phyloP scores from a whole-genome alignment of 2,797 vertebrate species.

The Ctenopoma kingsleyae region DNA sequence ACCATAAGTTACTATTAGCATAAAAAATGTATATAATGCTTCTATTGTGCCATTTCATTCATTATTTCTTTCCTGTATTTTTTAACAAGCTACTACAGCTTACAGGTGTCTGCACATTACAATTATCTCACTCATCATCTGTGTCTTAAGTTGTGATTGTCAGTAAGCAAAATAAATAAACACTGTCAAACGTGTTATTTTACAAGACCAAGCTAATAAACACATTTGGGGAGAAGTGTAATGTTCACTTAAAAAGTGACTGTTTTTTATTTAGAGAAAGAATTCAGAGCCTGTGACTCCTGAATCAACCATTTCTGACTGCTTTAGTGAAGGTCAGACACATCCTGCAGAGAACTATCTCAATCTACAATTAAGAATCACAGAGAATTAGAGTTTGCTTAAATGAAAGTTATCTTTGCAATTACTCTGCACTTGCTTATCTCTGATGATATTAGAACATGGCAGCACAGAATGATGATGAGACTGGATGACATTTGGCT shows the following conservation, averaged over 20 bases:
- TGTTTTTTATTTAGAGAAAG: slow-evolving; percentile 21
- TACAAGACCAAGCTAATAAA: slow-evolving; percentile 8
- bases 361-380: slow-evolving; percentile 68
- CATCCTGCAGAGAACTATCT: slow-evolving; percentile 55
- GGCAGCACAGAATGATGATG: slow-evolving; percentile 73
- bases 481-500: slow-evolving; percentile 70
- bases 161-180: neutral
- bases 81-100: neutral
- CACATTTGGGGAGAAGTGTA: slow-evolving; percentile 1
- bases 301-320: slow-evolving; percentile 55
- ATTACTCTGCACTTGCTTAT: slow-evolving; percentile 80
- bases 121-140: neutral
- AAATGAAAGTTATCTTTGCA: slow-evolving; percentile 81
- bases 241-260: neutral
- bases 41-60: neutral
- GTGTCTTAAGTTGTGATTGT: neutral
- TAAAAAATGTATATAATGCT: neutral
- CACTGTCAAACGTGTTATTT: neutral
- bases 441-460: slow-evolving; percentile 70
- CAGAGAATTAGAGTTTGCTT: slow-evolving; percentile 66
- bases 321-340: slow-evolving; percentile 66
- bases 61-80: slow-evolving; percentile 1
- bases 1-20: too few species aligned
- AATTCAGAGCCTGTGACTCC: slow-evolving; percentile 48
- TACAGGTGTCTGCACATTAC: neutral